Base-by-base conservation (phyloP, 2,888 invertebrate species). In the Automeris io region DNA sequence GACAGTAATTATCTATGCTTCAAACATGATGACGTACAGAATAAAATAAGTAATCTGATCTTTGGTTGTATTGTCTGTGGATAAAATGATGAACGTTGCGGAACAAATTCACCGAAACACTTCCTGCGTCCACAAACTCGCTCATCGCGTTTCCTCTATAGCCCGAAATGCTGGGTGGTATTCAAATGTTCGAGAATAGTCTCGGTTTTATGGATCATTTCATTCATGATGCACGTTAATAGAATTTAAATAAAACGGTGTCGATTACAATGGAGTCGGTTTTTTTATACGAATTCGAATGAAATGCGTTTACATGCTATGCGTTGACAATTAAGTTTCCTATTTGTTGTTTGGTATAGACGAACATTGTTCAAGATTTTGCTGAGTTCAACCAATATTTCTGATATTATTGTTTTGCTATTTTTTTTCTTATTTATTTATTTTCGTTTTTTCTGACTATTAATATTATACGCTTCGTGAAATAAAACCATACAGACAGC, bases 51-150 rank as follows among this genome's bases (percentile, higher is more conserved):
- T 61, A 34, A 21, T 22, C 12, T 22, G 34, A 54, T 47, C 49
- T 44, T 51, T 56, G 54, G 60, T 59, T 52, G 55, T 61, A 50
- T 51, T 50, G 46, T 47, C 40, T 41, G 49, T 39, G 42, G 49
- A 45, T 46, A 45, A 23, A 44, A 40, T 18, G 32, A 21, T 33
- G 33, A 38, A 22, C 43, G 44, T 41, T 39, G 41, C 57, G 56
- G 55, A 54, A 58, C 50, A 45, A 54, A 54, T 53, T 58, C 52
- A 49, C 51, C 49, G 51, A 49, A 43, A 48, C 54, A 51, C 46
- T 60, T 61, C 60, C 60, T 50, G 36, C 12, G 36, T 19, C 11
- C 31, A 29, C 29, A 29, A n/a, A 33, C 24, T 32, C 33, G 19
- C 25, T 16, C 16, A 13, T 23, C n/a, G 32, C 31, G 31, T 35